These are phyloP conservation scores for Melanostoma mellinum DNA, from an alignment of 2,888 invertebrate genomes.

Conservation along the genomic window DNA sequence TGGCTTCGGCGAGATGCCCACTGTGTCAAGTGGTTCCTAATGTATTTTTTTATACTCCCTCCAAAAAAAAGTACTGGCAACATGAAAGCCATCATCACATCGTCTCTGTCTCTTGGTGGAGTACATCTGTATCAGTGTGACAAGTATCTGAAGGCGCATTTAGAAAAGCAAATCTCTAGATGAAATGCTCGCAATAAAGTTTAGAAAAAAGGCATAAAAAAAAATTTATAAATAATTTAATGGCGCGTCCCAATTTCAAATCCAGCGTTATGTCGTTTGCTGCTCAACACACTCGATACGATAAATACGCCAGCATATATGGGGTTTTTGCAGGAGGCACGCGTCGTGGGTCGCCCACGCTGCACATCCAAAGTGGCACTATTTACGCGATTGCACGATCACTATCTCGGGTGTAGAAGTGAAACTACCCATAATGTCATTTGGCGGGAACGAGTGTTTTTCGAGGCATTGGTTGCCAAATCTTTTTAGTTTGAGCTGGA, in stretches of 20 bases:
- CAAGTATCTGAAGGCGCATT: constrained; percentile 46
- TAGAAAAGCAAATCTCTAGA: constrained; percentile 51
- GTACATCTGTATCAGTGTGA: constrained; percentile 14
- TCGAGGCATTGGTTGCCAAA: no score
- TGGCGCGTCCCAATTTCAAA: constrained; percentile 63
- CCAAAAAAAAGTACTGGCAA: constrained; percentile 23
- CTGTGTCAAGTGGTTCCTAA: constrained; percentile 62
- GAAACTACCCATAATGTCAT: constrained; percentile 11
- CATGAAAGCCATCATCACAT: constrained; percentile 38
- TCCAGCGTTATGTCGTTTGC: constrained; percentile 12
- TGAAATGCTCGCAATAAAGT: constrained; percentile 44
- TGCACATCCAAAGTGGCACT: constrained; percentile 46
- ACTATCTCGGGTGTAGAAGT: constrained; percentile 36
- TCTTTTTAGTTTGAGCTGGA: no score
- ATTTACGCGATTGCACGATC: constrained; percentile 60
- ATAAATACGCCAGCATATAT: constrained; percentile 45
- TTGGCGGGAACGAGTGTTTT: no score
- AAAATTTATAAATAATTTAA: constrained; percentile 51
- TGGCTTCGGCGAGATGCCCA: constrained; percentile 8
- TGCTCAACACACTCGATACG: constrained; percentile 30
- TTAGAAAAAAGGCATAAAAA: constrained; percentile 9
- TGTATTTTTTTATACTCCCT: constrained; percentile 33
- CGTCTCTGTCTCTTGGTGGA: constrained; percentile 9
- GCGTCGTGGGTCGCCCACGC: constrained; percentile 62
- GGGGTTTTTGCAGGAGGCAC: constrained; percentile 55